These are phyloP conservation scores for Cephonodes hylas DNA, from an alignment of 2,888 invertebrate genomes.

Conservation along the genomic window DNA sequence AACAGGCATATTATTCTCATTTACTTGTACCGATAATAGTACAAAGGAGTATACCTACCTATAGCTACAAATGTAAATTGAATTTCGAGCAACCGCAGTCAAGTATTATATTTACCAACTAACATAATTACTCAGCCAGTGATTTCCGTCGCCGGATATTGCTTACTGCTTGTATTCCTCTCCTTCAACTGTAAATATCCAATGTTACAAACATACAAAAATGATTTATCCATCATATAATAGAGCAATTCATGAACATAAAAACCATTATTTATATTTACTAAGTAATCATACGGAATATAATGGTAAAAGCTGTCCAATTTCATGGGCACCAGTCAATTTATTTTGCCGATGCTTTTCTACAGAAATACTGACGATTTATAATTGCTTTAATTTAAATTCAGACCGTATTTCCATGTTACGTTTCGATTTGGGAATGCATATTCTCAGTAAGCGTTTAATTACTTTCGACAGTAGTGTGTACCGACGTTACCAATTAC, in stretches of 20 bases:
- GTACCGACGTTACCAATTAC: too few species aligned
- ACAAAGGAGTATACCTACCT: background rate
- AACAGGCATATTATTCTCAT: too few species aligned
- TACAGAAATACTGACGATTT: background rate
- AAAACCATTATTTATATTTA: background rate
- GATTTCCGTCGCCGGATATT: conserved; percentile 3
- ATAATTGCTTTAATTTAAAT: background rate
- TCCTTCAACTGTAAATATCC: background rate
- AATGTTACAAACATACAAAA: too few species aligned
- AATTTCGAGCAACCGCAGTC: background rate
- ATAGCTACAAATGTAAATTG: background rate
- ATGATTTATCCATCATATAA: too few species aligned
- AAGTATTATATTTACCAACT: background rate
- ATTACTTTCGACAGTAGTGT: too few species aligned
- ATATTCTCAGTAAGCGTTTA: too few species aligned
- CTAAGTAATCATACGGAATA: background rate
- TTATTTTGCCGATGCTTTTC: background rate
- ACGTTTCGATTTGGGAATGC: background rate
- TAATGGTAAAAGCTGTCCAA: background rate
- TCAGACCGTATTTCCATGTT: background rate
- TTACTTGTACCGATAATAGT: background rate
- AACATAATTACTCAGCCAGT: background rate
- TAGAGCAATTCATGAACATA: too few species aligned
- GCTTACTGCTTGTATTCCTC: background rate
- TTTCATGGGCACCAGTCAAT: too few species aligned